A percentile compares a stretch with the other conserved stretches of the same genome.
These are phyloP conservation scores for Exaiptasia diaphana DNA, from an alignment of 64 coral and sea anemone genomes.

Conservation along the genomic window DNA sequence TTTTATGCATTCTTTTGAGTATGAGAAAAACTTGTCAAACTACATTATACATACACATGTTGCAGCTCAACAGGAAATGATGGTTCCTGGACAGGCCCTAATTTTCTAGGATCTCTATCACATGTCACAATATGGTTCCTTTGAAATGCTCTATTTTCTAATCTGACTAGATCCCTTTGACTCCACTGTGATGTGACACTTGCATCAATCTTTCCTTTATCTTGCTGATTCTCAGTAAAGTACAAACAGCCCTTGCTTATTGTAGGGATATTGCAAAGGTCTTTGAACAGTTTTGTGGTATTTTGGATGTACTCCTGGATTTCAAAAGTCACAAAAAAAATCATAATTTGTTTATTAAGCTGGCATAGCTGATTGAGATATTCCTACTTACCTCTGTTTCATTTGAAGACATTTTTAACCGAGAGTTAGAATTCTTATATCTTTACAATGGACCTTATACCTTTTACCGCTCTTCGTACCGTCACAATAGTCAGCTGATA, in stretches of 20 bases:
- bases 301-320: not conserved
- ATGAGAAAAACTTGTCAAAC: too few species aligned
- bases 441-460: too few species aligned
- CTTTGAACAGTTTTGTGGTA: constrained; percentile 23
- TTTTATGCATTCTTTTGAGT: too few species aligned
- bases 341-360: not conserved
- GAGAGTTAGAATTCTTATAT: too few species aligned
- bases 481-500: too few species aligned
- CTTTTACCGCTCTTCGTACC: too few species aligned
- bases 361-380: not conserved
- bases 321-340: not conserved
- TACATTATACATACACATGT: constrained; percentile 48
- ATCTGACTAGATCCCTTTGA: constrained; percentile 72
- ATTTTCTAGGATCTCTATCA: not conserved
- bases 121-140: constrained; percentile 39
- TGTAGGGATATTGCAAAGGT: not conserved
- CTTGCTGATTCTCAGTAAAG: not conserved
- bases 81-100: constrained; percentile 9
- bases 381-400: too few species aligned
- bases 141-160: constrained; percentile 60
- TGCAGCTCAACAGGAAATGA: constrained; percentile 62
- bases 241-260: not conserved
- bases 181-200: constrained; percentile 60
- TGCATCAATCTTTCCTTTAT: not conserved
- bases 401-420: too few species aligned